Conservation (phyloP, 1,140 invertebrate genomes). For the Drosophila persimilis region DNA sequence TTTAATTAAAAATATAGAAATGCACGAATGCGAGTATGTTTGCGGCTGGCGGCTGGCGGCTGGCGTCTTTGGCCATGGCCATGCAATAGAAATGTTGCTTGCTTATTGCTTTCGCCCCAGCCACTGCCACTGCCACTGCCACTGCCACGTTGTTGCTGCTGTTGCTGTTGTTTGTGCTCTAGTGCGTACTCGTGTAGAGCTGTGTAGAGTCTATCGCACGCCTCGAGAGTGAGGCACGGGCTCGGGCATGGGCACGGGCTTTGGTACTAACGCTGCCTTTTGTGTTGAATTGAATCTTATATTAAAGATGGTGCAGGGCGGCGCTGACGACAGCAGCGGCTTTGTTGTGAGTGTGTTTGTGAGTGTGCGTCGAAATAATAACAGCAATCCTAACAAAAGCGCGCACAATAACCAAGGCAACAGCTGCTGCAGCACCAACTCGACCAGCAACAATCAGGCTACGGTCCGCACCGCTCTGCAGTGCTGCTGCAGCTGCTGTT, state of each 20-base stretch:
- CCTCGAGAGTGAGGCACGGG: slow-evolving; percentile 12
- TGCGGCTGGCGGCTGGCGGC: slow-evolving; percentile 47
- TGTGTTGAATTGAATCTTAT: slow-evolving; percentile 77
- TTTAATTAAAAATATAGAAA: slow-evolving; percentile 79
- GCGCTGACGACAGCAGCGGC: slow-evolving; percentile 28
- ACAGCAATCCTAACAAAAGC: slow-evolving; percentile 69
- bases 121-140: background rate
- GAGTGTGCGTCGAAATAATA: slow-evolving; percentile 69
- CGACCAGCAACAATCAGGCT: slow-evolving; percentile 66
- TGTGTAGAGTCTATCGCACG: slow-evolving; percentile 20
- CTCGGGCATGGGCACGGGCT: too few species aligned
- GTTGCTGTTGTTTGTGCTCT: slow-evolving; percentile 27
- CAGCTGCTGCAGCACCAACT: slow-evolving; percentile 68
- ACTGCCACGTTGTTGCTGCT: slow-evolving; percentile 16
- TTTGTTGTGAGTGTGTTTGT: slow-evolving; percentile 19
- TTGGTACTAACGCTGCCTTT: slow-evolving; percentile 29
- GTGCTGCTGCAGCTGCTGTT: slow-evolving; percentile 19
- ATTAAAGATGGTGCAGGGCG: slow-evolving; percentile 75
- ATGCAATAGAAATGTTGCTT: slow-evolving; percentile 74
- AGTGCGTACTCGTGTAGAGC: slow-evolving; percentile 29
- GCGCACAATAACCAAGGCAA: slow-evolving; percentile 77
- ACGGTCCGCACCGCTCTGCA: too few species aligned
- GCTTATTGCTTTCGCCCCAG: slow-evolving; percentile 68
- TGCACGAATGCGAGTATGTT: slow-evolving; percentile 49
- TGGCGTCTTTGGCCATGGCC: slow-evolving; percentile 59